Conservation (phyloP, 2,797 vertebrate species). For the Squalus acanthias region DNA sequence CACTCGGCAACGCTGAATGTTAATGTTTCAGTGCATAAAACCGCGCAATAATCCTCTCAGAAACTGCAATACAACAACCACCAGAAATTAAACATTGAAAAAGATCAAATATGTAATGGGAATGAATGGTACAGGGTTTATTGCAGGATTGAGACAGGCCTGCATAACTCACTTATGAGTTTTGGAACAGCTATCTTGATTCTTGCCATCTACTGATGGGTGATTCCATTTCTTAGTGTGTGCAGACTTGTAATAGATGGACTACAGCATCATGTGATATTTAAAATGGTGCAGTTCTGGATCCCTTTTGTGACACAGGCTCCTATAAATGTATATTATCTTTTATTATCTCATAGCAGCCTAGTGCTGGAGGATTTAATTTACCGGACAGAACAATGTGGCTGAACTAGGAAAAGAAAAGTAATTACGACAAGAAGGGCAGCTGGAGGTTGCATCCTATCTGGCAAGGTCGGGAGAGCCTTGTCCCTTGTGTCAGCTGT, state of each 20-base stretch:
- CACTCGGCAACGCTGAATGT: background rate
- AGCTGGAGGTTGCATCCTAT: background rate
- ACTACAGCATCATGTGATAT: background rate
- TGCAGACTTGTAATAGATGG: background rate
- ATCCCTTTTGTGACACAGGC: background rate
- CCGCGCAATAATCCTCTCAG: background rate
- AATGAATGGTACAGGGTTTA: background rate
- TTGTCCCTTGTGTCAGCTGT: background rate
- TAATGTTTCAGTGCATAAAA: background rate
- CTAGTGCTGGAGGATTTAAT: background rate
- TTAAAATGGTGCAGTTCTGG: background rate
- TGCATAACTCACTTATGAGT: background rate
- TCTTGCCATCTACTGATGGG: background rate
- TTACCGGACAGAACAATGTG: background rate
- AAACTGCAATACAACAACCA: background rate
- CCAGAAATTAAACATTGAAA: no score
- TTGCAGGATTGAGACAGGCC: background rate
- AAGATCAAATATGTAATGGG: background rate
- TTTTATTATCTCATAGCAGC: background rate
- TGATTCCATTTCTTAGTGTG: no score
- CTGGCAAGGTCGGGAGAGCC: background rate
- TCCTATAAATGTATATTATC: background rate
- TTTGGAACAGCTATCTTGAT: background rate
- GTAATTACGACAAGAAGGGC: background rate
- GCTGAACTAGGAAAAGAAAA: background rate